Evolutionary conservation across 2,888 invertebrate species (phyloP), one percentile per base, ranked within the genome.

Genomic region (Hydroisotoma schaefferi): DNA sequence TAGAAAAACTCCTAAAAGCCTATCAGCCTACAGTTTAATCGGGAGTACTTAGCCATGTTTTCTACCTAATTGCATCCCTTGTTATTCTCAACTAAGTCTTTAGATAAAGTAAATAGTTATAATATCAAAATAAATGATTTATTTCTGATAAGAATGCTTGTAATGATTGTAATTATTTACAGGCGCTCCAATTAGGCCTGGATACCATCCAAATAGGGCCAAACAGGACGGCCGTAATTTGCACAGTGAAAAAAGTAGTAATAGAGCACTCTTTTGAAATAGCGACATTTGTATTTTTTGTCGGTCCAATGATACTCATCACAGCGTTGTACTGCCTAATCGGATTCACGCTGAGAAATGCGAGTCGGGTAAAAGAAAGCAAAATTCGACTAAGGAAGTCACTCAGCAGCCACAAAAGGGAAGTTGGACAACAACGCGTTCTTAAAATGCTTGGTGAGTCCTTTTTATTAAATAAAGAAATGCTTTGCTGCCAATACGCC

Each of bases 241-340:
- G 87, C 74, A 82, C 82, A 29, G 80, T 85, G 61, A 82, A 82
- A 73, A 81, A 82, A 61, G 78, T 78, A 10, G 80, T 82, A 10
- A 79, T 84, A 43, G 83, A 84, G 60, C 85, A 87, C 78, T 85
- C 86, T 65, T 89, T 90, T 75, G 86, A 87, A 74, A 83, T 90
- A 73, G 89, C 91, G 38, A 84, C 86, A 0, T 77, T 83, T 54
- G 73, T 83, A 20, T 83, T 84, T 73, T 84, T 84, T 75, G 77
- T 83, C 6, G 77, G 81, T 1, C 84, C 85, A 1, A 82, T 84
- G 81, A 78, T 80, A 4, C 74, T 84, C 52, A 83, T 85, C 61
- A 80, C 81, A 3, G 79, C 82, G 1, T 76, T 85, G 18, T 85
- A 85, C 74, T 74, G 76, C 25, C 75, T 80, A 52, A 81, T 81